Evolutionary conservation across 2,888 invertebrate species (phyloP).

Genomic region (Caenorhabditis sulstoni): DNA sequence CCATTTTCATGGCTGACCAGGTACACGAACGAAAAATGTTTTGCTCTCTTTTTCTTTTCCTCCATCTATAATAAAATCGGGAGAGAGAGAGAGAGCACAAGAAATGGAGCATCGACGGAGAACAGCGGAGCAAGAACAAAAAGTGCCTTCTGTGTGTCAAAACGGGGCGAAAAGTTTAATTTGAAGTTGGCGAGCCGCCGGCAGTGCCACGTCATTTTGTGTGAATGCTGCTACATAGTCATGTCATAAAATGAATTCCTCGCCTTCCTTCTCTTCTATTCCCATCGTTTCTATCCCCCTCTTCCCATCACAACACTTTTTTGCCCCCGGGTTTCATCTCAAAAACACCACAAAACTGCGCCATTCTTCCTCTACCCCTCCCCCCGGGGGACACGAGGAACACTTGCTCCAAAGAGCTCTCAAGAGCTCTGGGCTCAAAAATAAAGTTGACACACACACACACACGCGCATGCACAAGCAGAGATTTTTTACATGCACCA

Average conservation of each 20-base stretch:
- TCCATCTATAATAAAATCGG: conserved; percentile 3
- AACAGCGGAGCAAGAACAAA: neutral
- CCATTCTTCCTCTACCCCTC: no score
- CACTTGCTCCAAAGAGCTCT: no score
- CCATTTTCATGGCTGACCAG: neutral
- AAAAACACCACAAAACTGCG: no score
- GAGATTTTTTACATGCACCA: no score
- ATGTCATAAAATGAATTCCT: neutral
- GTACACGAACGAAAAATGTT: neutral
- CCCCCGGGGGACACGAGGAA: no score
- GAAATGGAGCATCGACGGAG: neutral
- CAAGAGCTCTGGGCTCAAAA: no score
- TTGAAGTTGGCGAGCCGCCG: neutral
- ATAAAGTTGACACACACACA: no score
- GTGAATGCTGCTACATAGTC: neutral
- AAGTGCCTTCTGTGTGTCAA: neutral
- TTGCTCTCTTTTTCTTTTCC: no score
- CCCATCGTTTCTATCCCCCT: neutral
- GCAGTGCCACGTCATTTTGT: conserved; percentile 1
- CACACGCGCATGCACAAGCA: no score
- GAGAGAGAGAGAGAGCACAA: neutral
- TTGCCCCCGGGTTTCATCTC: no score
- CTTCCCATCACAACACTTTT: no score
- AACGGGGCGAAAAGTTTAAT: conserved; percentile 16
- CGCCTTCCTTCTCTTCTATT: neutral